phyloP scores from a whole-genome alignment of 2,113 vertebrate species.

The Thamnaconus septentrionalis region DNA sequence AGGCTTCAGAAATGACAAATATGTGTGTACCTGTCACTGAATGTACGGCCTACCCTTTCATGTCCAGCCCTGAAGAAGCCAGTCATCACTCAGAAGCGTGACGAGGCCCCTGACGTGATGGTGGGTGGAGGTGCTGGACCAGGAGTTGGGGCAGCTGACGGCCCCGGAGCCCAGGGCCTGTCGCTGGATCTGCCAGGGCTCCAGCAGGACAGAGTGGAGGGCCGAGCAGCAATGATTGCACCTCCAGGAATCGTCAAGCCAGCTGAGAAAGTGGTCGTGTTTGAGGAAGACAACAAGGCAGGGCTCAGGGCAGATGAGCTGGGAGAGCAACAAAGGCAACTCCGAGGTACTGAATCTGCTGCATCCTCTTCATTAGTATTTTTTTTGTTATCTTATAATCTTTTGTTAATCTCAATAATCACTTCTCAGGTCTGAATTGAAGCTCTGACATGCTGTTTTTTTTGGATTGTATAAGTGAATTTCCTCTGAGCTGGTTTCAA shows the following conservation, averaged over 20 bases:
- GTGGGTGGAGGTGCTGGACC: conserved; percentile 49
- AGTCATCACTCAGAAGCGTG: conserved; percentile 72
- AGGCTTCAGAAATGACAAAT: too few species aligned
- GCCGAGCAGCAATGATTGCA: conserved; percentile 23
- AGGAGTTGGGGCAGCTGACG: conserved; percentile 56
- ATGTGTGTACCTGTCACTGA: too few species aligned
- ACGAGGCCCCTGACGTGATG: conserved; percentile 45
- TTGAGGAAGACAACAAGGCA: conserved; percentile 75
- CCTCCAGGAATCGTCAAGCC: conserved; percentile 36
- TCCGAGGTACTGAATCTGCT: conserved; percentile 57
- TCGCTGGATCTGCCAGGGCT: conserved; percentile 66
- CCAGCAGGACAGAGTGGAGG: conserved; percentile 62
- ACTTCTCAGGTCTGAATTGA: too few species aligned
- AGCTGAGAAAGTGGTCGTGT: conserved; percentile 64
- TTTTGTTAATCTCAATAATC: too few species aligned
- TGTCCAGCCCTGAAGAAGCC: conserved; percentile 76
- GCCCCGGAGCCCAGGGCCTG: conserved; percentile 52
- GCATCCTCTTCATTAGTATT: not conserved
- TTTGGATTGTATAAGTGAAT: too few species aligned
- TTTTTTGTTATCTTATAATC: not conserved
- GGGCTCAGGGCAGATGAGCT: conserved; percentile 75
- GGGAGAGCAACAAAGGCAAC: conserved; percentile 73
- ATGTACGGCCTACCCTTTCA: not conserved
- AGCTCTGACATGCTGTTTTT: too few species aligned
- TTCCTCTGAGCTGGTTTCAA: too few species aligned